A percentile compares a stretch with the other conserved stretches of the same genome.
Evolutionary conservation across 2,113 vertebrate genomes (phyloP).

Genomic region (Misgurnus anguillicaudatus): DNA sequence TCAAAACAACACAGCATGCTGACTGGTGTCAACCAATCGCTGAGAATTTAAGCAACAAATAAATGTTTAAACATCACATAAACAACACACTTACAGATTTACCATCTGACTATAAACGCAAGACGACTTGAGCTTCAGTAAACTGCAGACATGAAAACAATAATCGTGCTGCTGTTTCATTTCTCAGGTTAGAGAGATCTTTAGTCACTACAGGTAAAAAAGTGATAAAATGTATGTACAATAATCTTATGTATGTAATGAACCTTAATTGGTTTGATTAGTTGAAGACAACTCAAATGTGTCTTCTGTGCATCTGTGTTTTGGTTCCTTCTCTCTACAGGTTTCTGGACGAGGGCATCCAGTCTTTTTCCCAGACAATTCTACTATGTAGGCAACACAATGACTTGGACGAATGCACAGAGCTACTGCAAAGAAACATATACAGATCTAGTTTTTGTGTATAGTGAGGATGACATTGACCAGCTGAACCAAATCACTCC

Average conservation of each 20-base stretch:
- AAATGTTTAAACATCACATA: not conserved
- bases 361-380: not conserved
- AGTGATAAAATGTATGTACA: no score
- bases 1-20: not conserved
- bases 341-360: not conserved
- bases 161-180: not conserved
- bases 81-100: not conserved
- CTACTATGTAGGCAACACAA: not conserved
- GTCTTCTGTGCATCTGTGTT: not conserved
- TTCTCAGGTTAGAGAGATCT: slow-evolving; percentile 1
- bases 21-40: not conserved
- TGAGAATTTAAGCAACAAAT: not conserved
- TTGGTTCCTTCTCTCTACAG: not conserved
- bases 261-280: no score
- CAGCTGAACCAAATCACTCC: not conserved
- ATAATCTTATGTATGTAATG: no score
- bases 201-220: not conserved
- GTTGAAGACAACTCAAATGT: not conserved
- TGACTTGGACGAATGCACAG: not conserved
- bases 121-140: no score
- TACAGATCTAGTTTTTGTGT: slow-evolving; percentile 12
- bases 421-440: not conserved
- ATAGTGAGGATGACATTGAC: not conserved
- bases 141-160: not conserved
- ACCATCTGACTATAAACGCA: not conserved